These are phyloP conservation scores for Nycticorax nycticorax DNA, from an alignment of 2,113 vertebrate genomes.

Conservation along the genomic window DNA sequence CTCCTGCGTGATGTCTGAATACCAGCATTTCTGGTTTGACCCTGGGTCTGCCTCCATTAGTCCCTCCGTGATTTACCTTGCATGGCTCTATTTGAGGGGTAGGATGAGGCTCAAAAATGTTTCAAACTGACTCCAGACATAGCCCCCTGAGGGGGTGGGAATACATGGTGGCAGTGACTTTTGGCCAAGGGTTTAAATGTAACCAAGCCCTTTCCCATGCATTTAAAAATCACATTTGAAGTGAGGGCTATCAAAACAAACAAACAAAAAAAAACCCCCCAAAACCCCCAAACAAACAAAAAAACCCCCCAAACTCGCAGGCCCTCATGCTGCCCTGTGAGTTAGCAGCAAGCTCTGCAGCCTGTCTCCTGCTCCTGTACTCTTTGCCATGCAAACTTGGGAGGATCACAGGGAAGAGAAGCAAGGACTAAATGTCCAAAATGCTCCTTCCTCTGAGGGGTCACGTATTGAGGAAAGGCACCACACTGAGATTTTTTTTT, in stretches of 20 bases:
- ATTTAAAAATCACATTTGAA: background rate
- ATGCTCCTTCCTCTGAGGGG: background rate
- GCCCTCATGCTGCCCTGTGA: background rate
- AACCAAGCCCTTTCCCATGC: background rate
- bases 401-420: background rate
- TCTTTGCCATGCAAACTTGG: rapidly evolving
- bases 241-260: background rate
- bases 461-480: background rate
- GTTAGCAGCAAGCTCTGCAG: background rate
- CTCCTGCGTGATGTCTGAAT: rapidly evolving
- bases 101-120: background rate
- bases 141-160: background rate
- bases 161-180: rapidly evolving
- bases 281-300: no score
- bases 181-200: background rate
- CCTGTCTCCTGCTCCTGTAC: background rate
- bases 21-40: background rate
- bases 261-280: no score
- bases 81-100: background rate
- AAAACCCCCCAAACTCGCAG: background rate
- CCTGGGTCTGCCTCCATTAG: background rate
- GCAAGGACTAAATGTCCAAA: background rate
- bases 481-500: background rate
- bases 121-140: background rate
- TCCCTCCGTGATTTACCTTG: background rate